Evolutionary conservation across 2,113 vertebrate genomes (phyloP).

Genomic region (Cettia cetti): DNA sequence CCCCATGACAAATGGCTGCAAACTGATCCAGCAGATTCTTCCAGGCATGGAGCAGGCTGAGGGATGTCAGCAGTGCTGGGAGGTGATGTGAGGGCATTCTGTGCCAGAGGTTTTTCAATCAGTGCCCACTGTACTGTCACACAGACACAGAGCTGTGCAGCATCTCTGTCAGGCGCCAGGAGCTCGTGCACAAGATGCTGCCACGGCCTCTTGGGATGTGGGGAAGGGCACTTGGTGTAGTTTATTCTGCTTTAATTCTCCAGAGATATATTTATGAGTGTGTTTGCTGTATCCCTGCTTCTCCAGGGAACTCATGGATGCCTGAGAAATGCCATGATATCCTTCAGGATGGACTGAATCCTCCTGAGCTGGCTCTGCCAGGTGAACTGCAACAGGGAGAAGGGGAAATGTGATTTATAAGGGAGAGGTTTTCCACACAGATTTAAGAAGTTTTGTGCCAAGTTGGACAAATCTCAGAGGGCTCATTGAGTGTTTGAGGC

Average conservation of each 20-base stretch:
- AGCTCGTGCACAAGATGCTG: background rate
- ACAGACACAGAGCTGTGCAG: background rate
- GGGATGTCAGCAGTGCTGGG: background rate
- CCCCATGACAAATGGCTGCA: conserved; percentile 18
- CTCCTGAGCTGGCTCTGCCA: background rate
- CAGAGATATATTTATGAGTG: background rate
- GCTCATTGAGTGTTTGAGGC: background rate
- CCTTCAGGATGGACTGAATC: background rate
- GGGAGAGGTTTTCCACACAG: background rate
- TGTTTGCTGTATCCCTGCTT: background rate
- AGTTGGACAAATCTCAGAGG: background rate
- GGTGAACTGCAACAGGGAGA: background rate
- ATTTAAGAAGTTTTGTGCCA: background rate
- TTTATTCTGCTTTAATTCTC: background rate
- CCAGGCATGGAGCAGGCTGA: background rate
- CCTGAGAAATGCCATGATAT: background rate
- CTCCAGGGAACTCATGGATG: background rate
- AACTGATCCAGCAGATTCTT: conserved; percentile 38
- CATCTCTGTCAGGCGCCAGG: background rate
- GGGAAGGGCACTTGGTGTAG: background rate
- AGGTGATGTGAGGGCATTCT: conserved; percentile 22
- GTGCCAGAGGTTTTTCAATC: background rate
- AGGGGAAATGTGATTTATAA: background rate
- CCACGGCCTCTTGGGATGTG: background rate
- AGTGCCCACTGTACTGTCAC: background rate